Evolutionary conservation across 2,113 vertebrate genomes (phyloP).

Genomic region (Mus musculus): DNA sequence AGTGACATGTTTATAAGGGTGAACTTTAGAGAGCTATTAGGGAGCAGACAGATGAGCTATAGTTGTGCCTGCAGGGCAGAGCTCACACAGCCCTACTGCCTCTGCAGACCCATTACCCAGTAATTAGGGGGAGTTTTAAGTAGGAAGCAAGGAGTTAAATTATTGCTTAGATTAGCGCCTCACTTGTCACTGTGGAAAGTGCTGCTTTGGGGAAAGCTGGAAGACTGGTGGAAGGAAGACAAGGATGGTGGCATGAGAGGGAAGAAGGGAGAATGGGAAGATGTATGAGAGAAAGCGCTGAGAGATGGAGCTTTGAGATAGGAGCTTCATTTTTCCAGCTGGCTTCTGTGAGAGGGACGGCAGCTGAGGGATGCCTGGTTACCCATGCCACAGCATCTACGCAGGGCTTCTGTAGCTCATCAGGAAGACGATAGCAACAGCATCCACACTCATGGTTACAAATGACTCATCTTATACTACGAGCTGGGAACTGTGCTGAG

Average conservation of each 20-base stretch:
- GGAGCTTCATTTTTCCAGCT: neutral
- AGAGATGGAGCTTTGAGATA: neutral
- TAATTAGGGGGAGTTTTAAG: conserved; percentile 97
- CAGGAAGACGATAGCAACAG: neutral
- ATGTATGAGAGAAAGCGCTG: neutral
- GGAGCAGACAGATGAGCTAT: conserved; percentile 91
- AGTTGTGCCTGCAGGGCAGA: conserved; percentile 88
- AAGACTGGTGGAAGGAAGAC: conserved; percentile 51
- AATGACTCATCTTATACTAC: neutral
- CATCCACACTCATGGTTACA: neutral
- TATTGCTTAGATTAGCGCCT: conserved; percentile 93
- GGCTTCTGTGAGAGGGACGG: neutral
- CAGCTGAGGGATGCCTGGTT: neutral
- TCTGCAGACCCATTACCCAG: conserved; percentile 94
- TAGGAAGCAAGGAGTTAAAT: conserved; percentile 98
- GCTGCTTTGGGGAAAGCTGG: conserved; percentile 81
- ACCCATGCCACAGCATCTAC: neutral
- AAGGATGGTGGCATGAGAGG: conserved; percentile 10
- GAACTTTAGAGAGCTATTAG: conserved; percentile 98
- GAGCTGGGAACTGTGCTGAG: neutral
- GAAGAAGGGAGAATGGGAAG: conserved; percentile 51
- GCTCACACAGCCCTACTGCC: conserved; percentile 91
- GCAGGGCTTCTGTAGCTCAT: neutral
- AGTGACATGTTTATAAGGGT: conserved; percentile 99
- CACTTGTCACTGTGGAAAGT: conserved; percentile 92